These are phyloP conservation scores for Pyrrhosoma nymphula DNA, from an alignment of 2,888 invertebrate species.

Conservation along the genomic window DNA sequence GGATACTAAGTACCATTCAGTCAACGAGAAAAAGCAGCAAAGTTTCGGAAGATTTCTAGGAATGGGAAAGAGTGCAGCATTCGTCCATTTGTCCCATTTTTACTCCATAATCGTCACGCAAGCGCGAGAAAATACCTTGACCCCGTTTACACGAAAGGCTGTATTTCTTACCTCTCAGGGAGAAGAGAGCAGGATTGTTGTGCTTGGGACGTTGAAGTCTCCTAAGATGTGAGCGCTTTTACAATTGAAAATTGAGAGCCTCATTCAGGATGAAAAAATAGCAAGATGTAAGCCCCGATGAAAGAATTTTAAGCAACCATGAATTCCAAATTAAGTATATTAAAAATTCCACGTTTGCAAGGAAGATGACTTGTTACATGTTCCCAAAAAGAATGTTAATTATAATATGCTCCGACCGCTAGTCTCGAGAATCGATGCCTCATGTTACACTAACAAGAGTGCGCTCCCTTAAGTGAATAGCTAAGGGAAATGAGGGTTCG, in stretches of 20 bases:
- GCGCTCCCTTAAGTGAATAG: not conserved
- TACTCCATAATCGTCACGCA: not conserved
- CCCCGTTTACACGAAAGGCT: slow-evolving; percentile 42
- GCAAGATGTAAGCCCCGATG: no score
- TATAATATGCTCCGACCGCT: not conserved
- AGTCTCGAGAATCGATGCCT: not conserved
- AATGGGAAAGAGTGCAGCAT: not conserved
- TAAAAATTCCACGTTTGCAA: no score
- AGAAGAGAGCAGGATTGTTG: not conserved
- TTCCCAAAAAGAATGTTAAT: not conserved
- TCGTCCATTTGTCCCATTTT: slow-evolving; percentile 1
- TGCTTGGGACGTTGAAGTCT: slow-evolving; percentile 38
- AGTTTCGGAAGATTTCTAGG: not conserved
- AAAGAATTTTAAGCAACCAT: no score
- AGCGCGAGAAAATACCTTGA: slow-evolving; percentile 54
- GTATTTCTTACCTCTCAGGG: not conserved
- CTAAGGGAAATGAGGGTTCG: not conserved
- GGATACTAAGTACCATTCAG: not conserved
- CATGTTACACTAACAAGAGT: not conserved
- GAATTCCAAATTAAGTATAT: no score
- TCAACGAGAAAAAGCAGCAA: not conserved
- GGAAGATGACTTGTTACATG: no score
- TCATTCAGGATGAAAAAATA: no score
- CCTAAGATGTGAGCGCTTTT: not conserved
- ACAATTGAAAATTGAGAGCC: no score